Evolutionary conservation across 2,113 vertebrate genomes (phyloP), one percentile per base, ranked within the genome.

Genomic region (Pelodiscus sinensis): DNA sequence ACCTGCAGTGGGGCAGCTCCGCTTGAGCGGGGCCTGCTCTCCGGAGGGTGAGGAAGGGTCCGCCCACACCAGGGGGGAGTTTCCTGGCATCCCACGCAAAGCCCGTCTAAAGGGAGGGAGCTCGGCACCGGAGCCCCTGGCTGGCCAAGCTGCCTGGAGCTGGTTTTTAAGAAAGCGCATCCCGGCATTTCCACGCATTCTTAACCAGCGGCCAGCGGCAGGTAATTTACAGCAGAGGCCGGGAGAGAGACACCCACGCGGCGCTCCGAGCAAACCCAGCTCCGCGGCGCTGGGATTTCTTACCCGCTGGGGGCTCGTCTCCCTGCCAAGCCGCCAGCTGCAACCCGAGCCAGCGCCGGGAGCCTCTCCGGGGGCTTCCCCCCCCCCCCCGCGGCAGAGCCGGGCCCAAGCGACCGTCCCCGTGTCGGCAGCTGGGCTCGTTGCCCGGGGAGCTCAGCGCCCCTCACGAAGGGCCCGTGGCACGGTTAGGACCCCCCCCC

Each of bases 121-220:
- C 65, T 9, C 3, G 9, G 22, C 11, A 5, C 21, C 24, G 8
- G 38, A 38, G 12, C 25, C 78, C 65, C n/a, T 31, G 44, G 85
- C 57, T 75, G 38, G 55, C 0, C 5, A 0, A 9, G 31, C 1
- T 1, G 31, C 22, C 82, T 1, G 22, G 0, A 0, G 4, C 0
- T 2, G 25, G 25, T 0, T 85, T 81, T 77, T 22, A 38, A 85
- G 50, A 24, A 55, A 21, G 11, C 0, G 0, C 24, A 22, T 15
- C 73, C 83, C 1, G n/a, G 22, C 75, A 6, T 77, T 77, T 78
- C 51, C 50, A 52, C 16, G 50, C 15, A 18, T 51, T 54, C 10
- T 31, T 79, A 51, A 79, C 50, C 16, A 21, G 27, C 19, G 29
- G 78, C 13, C 50, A 51, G 78, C 51, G 19, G 78, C 51, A 19